phyloP scores from a whole-genome alignment of 2,113 vertebrate genomes.

The Macaca fascicularis region DNA sequence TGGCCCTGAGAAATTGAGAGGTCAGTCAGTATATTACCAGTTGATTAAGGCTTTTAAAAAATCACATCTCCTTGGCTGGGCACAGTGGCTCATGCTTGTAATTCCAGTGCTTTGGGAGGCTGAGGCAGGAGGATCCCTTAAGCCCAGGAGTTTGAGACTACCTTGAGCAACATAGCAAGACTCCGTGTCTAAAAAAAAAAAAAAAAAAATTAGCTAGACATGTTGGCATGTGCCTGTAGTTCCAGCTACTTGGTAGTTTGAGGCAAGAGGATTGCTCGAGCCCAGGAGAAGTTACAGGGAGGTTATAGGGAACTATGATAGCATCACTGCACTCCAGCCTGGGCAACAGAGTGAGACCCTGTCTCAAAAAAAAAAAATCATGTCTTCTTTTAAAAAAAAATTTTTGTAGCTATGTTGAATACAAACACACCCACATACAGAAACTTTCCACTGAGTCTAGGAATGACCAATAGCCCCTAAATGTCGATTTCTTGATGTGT shows the following conservation, averaged over 20 bases:
- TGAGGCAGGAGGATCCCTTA: background rate
- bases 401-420: background rate
- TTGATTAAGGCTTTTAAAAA: background rate
- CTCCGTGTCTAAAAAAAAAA: background rate
- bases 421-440: background rate
- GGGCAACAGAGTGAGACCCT: background rate
- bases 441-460: background rate
- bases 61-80: background rate
- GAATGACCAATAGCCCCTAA: background rate
- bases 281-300: no score
- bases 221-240: background rate
- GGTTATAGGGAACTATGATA: background rate
- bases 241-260: background rate
- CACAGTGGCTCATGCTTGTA: background rate
- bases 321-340: background rate
- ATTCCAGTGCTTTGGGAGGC: background rate
- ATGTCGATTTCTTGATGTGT: constrained; percentile 35
- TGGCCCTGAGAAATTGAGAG: background rate
- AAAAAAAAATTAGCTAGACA: background rate
- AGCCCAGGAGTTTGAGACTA: background rate
- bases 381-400: no score
- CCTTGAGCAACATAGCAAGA: background rate
- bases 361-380: background rate
- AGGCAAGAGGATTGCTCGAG: background rate
- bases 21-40: background rate